These are phyloP conservation scores for Perizoma affinitatum DNA, from an alignment of 2,888 invertebrate species.

Conservation along the genomic window DNA sequence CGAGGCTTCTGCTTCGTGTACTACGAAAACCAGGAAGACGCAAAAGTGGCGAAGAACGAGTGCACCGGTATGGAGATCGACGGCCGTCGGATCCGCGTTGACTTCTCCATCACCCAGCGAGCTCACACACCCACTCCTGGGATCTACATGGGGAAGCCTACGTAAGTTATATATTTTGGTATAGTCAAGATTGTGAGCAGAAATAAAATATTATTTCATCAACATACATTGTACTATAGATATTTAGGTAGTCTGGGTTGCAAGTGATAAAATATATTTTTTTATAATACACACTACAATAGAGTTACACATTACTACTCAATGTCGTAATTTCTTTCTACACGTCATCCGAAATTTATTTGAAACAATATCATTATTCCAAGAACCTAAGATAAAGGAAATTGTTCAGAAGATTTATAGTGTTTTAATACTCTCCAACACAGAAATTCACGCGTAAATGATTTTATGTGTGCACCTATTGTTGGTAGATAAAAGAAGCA, in stretches of 20 bases:
- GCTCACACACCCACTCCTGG: slow-evolving; percentile 99
- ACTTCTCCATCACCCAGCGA: slow-evolving; percentile 97
- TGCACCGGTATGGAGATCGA: slow-evolving; percentile 98
- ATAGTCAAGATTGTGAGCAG: no score
- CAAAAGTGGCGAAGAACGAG: slow-evolving; percentile 96
- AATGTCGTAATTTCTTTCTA: no score
- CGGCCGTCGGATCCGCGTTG: slow-evolving; percentile 95
- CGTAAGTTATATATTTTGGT: slow-evolving; percentile 80
- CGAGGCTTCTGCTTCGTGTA: slow-evolving; percentile 99
- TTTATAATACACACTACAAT: no score
- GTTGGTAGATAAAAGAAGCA: slow-evolving; percentile 68
- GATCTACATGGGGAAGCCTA: slow-evolving; percentile 97
- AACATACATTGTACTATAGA: no score
- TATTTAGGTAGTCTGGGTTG: no score
- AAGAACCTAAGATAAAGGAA: no score
- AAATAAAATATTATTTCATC: no score
- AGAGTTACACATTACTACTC: no score
- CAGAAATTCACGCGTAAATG: slow-evolving; percentile 47
- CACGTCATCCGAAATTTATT: no score
- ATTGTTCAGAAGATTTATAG: background rate
- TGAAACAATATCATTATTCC: no score
- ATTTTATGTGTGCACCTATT: slow-evolving; percentile 45
- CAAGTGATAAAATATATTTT: no score
- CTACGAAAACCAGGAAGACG: slow-evolving; percentile 93
- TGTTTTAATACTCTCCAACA: slow-evolving; percentile 46